A percentile compares a stretch with the other conserved stretches of the same genome.
Conservation (phyloP, 64 coral and sea anemone species). For the Platygyra sinensis region DNA sequence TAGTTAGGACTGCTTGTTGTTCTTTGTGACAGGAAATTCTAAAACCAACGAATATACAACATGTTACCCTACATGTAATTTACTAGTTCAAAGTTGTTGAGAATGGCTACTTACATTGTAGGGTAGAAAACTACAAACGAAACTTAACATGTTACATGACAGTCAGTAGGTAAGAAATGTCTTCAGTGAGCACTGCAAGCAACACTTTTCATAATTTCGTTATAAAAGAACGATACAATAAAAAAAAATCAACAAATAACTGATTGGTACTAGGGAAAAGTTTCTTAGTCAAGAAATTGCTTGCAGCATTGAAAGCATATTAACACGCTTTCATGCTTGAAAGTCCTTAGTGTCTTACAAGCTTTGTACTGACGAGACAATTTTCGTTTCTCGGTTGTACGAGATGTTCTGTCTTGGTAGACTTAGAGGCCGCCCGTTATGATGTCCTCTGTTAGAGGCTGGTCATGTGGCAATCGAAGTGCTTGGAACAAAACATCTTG, state of each 20-base stretch:
- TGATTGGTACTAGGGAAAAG: background rate
- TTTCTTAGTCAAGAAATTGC: background rate
- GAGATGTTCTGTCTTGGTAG: background rate
- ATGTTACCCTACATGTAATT: background rate
- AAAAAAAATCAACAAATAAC: conserved; percentile 1
- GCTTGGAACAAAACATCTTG: background rate
- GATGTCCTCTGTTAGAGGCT: background rate
- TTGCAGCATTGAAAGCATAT: background rate
- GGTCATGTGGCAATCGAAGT: background rate
- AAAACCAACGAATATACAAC: background rate
- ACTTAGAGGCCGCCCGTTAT: background rate
- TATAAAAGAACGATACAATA: background rate
- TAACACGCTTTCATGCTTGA: background rate
- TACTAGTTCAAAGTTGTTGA: background rate
- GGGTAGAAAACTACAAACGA: background rate
- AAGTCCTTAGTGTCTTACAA: background rate
- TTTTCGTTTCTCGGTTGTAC: background rate
- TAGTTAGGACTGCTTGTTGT: background rate
- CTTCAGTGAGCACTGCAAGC: background rate
- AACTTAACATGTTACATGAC: background rate
- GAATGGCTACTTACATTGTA: background rate
- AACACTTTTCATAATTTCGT: background rate
- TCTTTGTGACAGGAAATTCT: background rate
- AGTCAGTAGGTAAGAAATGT: no score
- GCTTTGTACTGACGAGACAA: background rate